Percentiles rank a stretch among this genome's conserved stretches.
Conservation (phyloP, 2,888 invertebrate species). For the Stenodema calcarata region DNA sequence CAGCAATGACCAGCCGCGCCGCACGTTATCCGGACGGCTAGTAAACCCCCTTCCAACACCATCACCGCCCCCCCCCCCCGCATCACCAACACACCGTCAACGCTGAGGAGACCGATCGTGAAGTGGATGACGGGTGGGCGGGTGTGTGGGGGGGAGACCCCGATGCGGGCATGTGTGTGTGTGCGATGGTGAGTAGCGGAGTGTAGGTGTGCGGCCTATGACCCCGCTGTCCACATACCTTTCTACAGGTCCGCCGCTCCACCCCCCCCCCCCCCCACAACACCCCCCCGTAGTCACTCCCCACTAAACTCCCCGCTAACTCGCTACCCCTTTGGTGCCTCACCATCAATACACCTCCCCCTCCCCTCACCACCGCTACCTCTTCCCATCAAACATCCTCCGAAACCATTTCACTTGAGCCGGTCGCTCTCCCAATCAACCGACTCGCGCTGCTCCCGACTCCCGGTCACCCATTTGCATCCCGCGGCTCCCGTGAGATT, state of each 20-base stretch:
- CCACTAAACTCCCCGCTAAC: too few species aligned
- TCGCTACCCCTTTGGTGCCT: too few species aligned
- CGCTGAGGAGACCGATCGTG: not conserved
- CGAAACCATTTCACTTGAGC: not conserved
- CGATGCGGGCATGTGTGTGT: not conserved
- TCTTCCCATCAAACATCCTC: not conserved
- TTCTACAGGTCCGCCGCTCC: constrained; percentile 32
- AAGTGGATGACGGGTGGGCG: too few species aligned
- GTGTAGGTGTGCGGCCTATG: constrained; percentile 47
- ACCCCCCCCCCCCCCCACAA: not conserved
- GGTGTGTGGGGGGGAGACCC: not conserved
- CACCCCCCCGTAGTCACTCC: too few species aligned
- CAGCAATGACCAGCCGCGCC: not conserved
- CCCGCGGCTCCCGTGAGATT: not conserved
- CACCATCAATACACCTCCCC: too few species aligned
- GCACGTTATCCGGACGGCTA: constrained; percentile 18
- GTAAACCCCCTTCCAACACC: not conserved
- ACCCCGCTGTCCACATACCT: constrained; percentile 46
- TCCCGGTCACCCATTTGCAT: not conserved
- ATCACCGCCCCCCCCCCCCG: too few species aligned
- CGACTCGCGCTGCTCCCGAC: not conserved
- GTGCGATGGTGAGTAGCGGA: not conserved
- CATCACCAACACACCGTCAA: too few species aligned
- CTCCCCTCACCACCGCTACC: not conserved
- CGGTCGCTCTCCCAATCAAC: not conserved